These are phyloP conservation scores for Nematolebias whitei DNA, from an alignment of 2,113 vertebrate genomes.

Conservation along the genomic window DNA sequence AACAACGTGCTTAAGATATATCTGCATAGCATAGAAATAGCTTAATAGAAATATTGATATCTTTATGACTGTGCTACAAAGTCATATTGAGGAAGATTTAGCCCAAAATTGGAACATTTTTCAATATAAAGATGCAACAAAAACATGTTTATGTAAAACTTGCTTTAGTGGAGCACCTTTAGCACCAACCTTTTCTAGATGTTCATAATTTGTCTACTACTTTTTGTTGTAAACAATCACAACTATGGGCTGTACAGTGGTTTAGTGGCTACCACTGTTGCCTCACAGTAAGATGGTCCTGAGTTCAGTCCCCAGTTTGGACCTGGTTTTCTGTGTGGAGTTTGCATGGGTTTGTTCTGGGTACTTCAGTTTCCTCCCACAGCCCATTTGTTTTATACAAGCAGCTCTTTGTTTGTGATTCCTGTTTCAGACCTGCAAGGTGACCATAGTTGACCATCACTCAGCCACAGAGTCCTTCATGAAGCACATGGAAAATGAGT, in stretches of 20 bases:
- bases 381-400: neutral
- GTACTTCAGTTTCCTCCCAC: too few relatives aligned
- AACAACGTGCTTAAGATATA: neutral
- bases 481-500: conserved; percentile 99
- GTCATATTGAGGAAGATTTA: neutral
- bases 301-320: too few relatives aligned
- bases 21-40: neutral
- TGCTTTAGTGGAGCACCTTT: too few relatives aligned
- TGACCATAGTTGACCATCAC: conserved; percentile 98
- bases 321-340: too few relatives aligned
- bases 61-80: neutral
- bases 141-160: too few relatives aligned
- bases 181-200: too few relatives aligned
- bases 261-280: too few relatives aligned
- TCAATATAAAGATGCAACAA: neutral
- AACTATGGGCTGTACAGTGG: too few relatives aligned
- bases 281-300: too few relatives aligned
- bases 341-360: too few relatives aligned
- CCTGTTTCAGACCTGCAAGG: conserved; percentile 87
- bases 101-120: neutral
- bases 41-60: neutral
- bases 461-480: conserved; percentile 98
- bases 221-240: too few relatives aligned
- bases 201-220: too few relatives aligned
- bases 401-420: neutral